Percentiles rank a stretch among this genome's conserved stretches.
These are phyloP conservation scores for Physella acuta DNA, from an alignment of 1,140 invertebrate species.

Conservation along the genomic window DNA sequence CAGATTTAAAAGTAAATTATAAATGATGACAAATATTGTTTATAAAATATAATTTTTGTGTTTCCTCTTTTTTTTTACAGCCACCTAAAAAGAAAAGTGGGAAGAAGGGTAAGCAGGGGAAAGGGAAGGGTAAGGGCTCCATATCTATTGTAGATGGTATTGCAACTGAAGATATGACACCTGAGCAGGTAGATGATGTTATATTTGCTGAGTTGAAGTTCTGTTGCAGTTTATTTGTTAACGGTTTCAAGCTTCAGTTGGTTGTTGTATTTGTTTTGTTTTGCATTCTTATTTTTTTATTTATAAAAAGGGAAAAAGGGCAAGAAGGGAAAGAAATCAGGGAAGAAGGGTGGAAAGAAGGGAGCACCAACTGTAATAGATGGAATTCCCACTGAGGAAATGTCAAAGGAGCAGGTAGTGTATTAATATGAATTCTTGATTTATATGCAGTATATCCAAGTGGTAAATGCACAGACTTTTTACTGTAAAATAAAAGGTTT, in stretches of 20 bases:
- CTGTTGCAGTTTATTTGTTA: no score
- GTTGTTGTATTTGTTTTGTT: no score
- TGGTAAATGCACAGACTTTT: no score
- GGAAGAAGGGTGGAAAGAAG: slow-evolving; percentile 36
- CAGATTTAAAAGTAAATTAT: no score
- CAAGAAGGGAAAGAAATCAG: slow-evolving; percentile 58
- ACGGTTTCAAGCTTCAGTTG: no score
- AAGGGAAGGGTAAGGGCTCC: slow-evolving; percentile 48
- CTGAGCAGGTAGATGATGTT: neutral
- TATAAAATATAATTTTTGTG: neutral
- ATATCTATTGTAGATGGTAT: neutral
- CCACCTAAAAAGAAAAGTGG: slow-evolving; percentile 8
- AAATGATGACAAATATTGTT: no score
- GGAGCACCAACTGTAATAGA: slow-evolving; percentile 71
- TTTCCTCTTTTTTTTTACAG: slow-evolving; percentile 3
- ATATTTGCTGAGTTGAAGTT: no score
- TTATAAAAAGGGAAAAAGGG: slow-evolving; percentile 55
- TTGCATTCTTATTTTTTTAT: neutral
- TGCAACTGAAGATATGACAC: neutral
- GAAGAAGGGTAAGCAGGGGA: neutral
- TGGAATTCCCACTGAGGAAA: slow-evolving; percentile 86
- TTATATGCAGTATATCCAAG: no score
- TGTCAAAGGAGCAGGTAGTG: slow-evolving; percentile 81
- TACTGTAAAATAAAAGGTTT: no score
- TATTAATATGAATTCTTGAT: no score